Evolutionary conservation across 2,113 vertebrate genomes (phyloP), one percentile per base, ranked within the genome.

Genomic region (Prochilodus magdalenae): DNA sequence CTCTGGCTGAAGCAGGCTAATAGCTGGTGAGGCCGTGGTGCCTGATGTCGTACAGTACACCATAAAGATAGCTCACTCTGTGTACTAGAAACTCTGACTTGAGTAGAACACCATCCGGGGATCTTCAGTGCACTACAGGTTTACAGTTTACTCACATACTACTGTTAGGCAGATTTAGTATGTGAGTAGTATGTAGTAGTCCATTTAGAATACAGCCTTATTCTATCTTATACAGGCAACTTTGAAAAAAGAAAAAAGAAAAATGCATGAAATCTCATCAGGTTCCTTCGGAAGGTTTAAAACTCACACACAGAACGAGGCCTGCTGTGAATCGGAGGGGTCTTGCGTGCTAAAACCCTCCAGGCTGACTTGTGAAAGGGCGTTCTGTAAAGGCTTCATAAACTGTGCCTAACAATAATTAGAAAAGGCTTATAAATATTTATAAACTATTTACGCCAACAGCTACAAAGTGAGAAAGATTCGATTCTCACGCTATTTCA

Each of bases 391-490:
- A 55, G 8, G 29, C 16, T 79, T 44, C 66, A 72, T 49, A 62
- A 63, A 49, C 27, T 73, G 40, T 73, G 27, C 18, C 16, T 63
- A 63, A 47, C 18, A 26, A 18, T 30, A 51, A 49, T 33, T 49
- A 59, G 49, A 44, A 57, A 57, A 59, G 22, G 30, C 26, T 71
- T 44, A 79, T 27, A 70, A 79, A 59, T 79, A 59, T 20, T 47
- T 57, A 57, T 22, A 63, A 73, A 74, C 20, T 73, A 65, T 53
- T 36, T 74, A 74, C 51, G 5, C 12, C 27, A 59, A n/a, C 6
- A 73, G 27, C 20, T 80, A 22, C 30, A 63, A 73, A 73, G 33
- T 33, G 69, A 59, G 36, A 60, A 66, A 1, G n/a, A 6, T 27
- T 73, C 55, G 16, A 44, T 24, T 63, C 40, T 27, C 36, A 29